Conservation (phyloP, 2,113 vertebrate genomes). For the Semnornis frantzii region DNA sequence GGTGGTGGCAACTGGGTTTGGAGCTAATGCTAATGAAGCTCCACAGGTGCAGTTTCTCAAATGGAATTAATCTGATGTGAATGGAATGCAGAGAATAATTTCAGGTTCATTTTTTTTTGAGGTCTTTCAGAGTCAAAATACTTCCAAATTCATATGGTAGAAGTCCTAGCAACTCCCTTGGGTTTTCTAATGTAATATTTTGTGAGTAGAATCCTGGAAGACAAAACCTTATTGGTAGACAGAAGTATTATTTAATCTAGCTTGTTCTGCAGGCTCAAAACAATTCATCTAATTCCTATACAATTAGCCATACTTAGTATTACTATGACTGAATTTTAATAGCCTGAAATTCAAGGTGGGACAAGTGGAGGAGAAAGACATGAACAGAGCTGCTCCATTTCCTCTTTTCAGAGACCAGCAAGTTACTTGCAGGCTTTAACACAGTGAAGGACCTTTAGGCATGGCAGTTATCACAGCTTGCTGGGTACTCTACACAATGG, state of each 20-base stretch:
- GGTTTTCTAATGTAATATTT: conserved; percentile 47
- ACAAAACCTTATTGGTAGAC: conserved; percentile 23
- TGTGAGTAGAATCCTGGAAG: not conserved
- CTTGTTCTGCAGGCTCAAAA: conserved; percentile 34
- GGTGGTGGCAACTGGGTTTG: not conserved
- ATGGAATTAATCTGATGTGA: conserved; percentile 59
- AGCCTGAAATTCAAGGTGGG: not conserved
- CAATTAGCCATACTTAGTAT: conserved; percentile 35
- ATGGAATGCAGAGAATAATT: conserved; percentile 42
- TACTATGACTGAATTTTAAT: conserved; percentile 26
- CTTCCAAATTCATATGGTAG: conserved; percentile 25
- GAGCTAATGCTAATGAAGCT: conserved; percentile 46
- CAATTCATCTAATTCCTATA: conserved; percentile 16
- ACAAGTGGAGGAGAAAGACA: not conserved
- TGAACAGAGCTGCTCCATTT: not conserved
- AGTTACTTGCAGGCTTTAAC: not conserved
- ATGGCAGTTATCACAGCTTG: not conserved
- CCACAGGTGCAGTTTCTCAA: conserved; percentile 53
- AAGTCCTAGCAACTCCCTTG: conserved; percentile 29
- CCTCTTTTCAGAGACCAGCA: not conserved
- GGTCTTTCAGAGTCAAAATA: conserved; percentile 28
- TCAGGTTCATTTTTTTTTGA: conserved; percentile 47
- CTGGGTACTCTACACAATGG: not conserved
- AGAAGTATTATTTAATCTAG: conserved; percentile 25
- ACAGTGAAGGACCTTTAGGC: not conserved